Evolutionary conservation across 2,888 invertebrate species (phyloP), one percentile per base, ranked within the genome.

Genomic region (Cryptocheilus praepositus): DNA sequence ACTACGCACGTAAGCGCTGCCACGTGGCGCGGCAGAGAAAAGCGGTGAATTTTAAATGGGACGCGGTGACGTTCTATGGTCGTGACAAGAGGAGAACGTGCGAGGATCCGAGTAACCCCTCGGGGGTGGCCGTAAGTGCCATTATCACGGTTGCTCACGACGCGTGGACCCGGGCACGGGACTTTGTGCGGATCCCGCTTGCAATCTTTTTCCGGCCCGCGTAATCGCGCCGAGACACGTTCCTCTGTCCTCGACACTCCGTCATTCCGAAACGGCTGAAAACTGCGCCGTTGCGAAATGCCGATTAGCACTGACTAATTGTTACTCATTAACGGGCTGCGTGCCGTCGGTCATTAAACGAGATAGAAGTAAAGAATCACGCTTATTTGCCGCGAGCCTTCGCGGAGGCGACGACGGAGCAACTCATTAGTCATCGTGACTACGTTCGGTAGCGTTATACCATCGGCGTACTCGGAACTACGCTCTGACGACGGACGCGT

Each of bases 1-100:
- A 63, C 55, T 71, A 66, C 63, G 64, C 61, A 66, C 61, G 64
- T 71, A 73, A 68, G 64, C 65, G 56, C 55, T 22, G 16, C 45
- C 72, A 67, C 69, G 66, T 59, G 71, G 66, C 54, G 49, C 49
- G 53, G 44, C 36, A 52, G 58, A 61, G 60, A 57, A 53, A 64
- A 5, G 67, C 51, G 54, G 64, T 53, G 51, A 60, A 62, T 68
- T 68, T 68, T 71, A 74, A 74, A 74, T 71, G 68, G 68, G 66
- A 68, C 22, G 56, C 58, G 54, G 61, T 36, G 18, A 61, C 46
- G 61, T 21, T 61, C 49, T 43, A 25, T 19, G 55, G 49, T 13
- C 21, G 43, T 2, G 36, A 55, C 57, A 55, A 49, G 60, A 62
- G 72, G 4, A 15, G 19, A 46, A 45, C 21, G 1, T 13, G 11